Evolutionary conservation across 2,797 vertebrate genomes (phyloP).

Genomic region (Sebastes taczanowskii): DNA sequence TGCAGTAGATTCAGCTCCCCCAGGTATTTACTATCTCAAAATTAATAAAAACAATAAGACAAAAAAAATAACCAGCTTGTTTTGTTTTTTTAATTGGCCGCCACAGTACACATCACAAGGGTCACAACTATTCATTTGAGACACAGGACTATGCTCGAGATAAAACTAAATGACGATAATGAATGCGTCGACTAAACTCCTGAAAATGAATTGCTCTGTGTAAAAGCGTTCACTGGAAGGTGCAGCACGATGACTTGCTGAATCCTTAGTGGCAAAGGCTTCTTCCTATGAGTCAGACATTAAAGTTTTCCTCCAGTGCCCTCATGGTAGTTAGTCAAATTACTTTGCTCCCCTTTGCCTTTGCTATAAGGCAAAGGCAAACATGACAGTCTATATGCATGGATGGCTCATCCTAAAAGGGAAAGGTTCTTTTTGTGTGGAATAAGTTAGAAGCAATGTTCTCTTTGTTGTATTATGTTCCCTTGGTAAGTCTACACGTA

Average conservation of each 20-base stretch:
- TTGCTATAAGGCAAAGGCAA: slow-evolving; percentile 19
- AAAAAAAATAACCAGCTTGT: not conserved
- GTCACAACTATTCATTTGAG: not conserved
- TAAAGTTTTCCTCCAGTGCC: slow-evolving; percentile 12
- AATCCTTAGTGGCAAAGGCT: not conserved
- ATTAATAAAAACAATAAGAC: not conserved
- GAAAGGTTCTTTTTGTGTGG: not conserved
- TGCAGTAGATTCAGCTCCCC: not conserved
- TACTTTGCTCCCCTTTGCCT: slow-evolving; percentile 11
- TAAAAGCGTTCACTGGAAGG: not conserved
- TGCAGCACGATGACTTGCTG: not conserved
- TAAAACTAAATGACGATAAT: not conserved
- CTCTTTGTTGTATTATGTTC: not conserved
- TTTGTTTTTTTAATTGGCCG: not conserved
- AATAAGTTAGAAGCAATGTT: slow-evolving; percentile 3
- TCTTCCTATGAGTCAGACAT: slow-evolving; percentile 20
- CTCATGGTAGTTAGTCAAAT: slow-evolving; percentile 30
- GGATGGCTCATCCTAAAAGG: not conserved
- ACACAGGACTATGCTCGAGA: not conserved
- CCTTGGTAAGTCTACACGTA: not conserved
- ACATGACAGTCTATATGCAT: not conserved
- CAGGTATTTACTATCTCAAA: not conserved
- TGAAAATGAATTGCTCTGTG: not conserved
- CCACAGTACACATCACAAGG: not conserved
- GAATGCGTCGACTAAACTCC: not conserved